Base-by-base conservation (phyloP, 1,140 invertebrate species). In the Caenorhabditis remanei region DNA sequence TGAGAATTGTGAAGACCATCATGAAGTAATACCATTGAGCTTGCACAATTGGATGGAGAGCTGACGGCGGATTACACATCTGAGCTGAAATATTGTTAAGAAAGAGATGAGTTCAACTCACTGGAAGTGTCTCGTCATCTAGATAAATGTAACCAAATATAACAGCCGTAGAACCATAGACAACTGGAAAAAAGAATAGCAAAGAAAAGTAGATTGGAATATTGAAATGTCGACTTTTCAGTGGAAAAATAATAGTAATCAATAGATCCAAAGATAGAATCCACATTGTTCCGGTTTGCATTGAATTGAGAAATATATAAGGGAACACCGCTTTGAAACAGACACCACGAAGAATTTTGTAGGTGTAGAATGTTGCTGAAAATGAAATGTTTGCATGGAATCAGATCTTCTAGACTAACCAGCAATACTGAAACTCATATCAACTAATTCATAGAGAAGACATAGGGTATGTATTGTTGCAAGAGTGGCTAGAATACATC, bases 231-330 rank as follows among this genome's bases (percentile, higher is more conserved):
- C 71, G 71, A 79, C 71, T 46, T 79, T 32, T 79, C 43, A 79
- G 24, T 5, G 71, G 71, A 43, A 50, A 79, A 16, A 79, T 13
- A 50, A 50, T 79, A 21, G 71, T 79, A 19, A 79, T 79, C 46
- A 79, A 14, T n/a, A 79, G 46, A 79, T 79, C 46, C 46, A 79
- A 24, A 4, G 71, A 6, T 24, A 79, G 14, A 32, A 79, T n/a
- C 71, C 71, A 79, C 11, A 79, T 79, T 8, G 71, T 79, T 21
- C 71, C 71, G 8, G 71, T 79, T 79, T 79, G 71, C 43, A 79
- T 11, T 50, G 71, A 79, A 79, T 79, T 50, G 2, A 79, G 14
- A 24, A 79, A 79, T 9, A 79, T n/a, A 40, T 79, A 79, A 0
- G 71, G 71, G 21, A 79, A 79, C 0, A 79, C 4, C 4, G n/a